Base-by-base conservation (phyloP, 1,140 invertebrate species). In the Sipha flava region DNA sequence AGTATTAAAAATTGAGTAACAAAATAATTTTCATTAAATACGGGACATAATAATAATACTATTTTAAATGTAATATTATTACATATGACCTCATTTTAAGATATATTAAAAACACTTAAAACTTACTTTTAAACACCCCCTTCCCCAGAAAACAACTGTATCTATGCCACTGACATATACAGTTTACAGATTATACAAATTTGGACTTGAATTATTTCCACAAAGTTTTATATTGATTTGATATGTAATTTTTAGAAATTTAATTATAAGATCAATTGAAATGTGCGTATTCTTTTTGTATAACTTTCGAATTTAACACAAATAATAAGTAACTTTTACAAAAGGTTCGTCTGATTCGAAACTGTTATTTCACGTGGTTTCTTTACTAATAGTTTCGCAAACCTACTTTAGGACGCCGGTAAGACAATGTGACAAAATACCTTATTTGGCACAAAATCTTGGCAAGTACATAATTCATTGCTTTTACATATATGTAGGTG, bases 371-470 rank as follows among this genome's bases (percentile, higher is more conserved):
- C 9, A 70, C 31, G 29, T 52, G 47, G n/a, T 75, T 52, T 75
- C 47, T 75, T 75, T 52, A 54, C 31, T 37, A 23, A 75, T 54
- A 75, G 10, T 47, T 54, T n/a, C 34, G 31, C 29, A 26, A 54
- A 54, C n/a, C 21, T 10, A 23, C n/a, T 34, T 49, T 21, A 49
- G 29, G n/a, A 34, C 31, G n/a, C 12, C 4, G 12, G 29, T 21
- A 75, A 54, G 68, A 72, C 68, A 49, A 75, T 37, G 34, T 5
- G n/a, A 37, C 5, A 34, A 75, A 75, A 37, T 34, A 54, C 70
- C 70, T 34, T 75, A 75, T 75, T 75, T 75, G 70, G 70, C 70
- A 75, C 70, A 26, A 54, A 26, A 37, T 54, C 45, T 75, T 54
- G 70, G 70, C 47, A 37, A 52, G 70, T 34, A 7, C 54, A 54